phyloP scores from a whole-genome alignment of 2,797 vertebrate species.

The Sylvia borin region DNA sequence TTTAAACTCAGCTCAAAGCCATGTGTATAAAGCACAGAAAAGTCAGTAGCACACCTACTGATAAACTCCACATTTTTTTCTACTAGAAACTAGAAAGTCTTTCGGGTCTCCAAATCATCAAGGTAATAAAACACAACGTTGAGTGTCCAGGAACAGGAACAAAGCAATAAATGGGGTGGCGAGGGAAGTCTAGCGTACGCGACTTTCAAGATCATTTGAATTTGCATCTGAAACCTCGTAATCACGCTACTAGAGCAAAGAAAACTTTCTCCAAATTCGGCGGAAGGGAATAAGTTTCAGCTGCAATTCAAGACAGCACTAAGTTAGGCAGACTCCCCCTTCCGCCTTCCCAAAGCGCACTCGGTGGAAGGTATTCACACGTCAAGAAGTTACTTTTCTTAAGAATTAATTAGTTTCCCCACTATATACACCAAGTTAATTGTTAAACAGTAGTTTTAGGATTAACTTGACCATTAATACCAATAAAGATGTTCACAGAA shows the following conservation, averaged over 20 bases:
- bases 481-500: constrained; percentile 57
- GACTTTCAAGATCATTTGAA: neutral
- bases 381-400: constrained; percentile 65
- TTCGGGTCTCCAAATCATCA: constrained; percentile 6
- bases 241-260: neutral
- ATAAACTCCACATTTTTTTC: constrained; percentile 22
- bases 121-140: constrained; percentile 3
- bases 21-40: constrained; percentile 15
- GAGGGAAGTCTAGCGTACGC: neutral
- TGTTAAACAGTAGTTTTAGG: constrained; percentile 76
- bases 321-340: constrained; percentile 9
- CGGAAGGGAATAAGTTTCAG: constrained; percentile 13
- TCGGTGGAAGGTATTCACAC: constrained; percentile 39
- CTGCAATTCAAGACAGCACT: neutral
- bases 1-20: constrained; percentile 33
- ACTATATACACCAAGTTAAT: constrained; percentile 58
- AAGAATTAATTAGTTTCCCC: constrained; percentile 42
- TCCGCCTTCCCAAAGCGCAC: neutral
- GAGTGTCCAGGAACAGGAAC: neutral
- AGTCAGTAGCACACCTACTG: constrained; percentile 34
- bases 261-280: constrained; percentile 8
- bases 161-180: neutral
- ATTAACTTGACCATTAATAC: constrained; percentile 72
- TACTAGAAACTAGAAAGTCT: neutral
- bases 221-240: neutral